phyloP scores from a whole-genome alignment of 2,113 vertebrate species.

The Callorhinus ursinus region DNA sequence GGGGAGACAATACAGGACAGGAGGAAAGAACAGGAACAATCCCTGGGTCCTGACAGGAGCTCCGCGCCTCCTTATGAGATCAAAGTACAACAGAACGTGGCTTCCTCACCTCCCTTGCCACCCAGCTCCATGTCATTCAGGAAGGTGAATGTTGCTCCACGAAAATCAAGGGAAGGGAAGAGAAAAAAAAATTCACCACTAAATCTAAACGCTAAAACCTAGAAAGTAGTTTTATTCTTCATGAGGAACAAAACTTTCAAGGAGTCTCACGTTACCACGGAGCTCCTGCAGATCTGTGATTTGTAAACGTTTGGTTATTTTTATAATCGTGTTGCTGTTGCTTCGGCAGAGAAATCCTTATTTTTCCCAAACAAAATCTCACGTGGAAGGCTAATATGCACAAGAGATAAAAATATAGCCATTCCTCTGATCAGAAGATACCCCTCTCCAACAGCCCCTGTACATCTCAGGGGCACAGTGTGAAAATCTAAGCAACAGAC shows the following conservation, averaged over 20 bases:
- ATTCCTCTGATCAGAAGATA: background rate
- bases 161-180: background rate
- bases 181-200: background rate
- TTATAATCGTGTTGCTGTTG: background rate
- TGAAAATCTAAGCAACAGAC: background rate
- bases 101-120: background rate
- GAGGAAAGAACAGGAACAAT: background rate
- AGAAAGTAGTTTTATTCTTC: background rate
- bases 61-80: background rate
- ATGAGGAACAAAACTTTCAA: background rate
- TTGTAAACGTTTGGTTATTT: background rate
- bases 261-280: background rate
- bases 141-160: background rate
- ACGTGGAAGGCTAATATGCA: background rate
- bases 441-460: background rate
- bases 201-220: background rate
- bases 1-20: background rate
- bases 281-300: background rate
- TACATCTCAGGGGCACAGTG: background rate
- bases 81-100: background rate
- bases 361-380: constrained; percentile 4
- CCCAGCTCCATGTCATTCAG: background rate
- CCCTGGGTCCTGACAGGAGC: background rate
- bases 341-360: background rate
- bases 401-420: background rate